Base-by-base conservation (phyloP, 2,797 vertebrate species). In the Danio kyathit region DNA sequence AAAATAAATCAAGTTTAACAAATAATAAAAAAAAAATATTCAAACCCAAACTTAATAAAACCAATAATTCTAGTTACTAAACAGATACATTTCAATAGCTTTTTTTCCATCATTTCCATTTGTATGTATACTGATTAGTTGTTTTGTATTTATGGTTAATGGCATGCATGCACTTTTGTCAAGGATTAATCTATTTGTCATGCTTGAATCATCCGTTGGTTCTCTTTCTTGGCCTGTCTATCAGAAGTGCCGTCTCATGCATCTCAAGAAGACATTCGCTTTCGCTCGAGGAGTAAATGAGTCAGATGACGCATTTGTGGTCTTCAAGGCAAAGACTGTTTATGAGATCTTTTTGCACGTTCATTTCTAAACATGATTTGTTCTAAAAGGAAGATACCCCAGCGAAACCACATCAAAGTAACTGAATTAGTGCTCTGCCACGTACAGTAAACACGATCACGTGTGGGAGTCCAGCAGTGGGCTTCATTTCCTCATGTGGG, bases 401-500 rank as follows among this genome's bases (percentile, higher is more conserved):
- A 40, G 43, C 19, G 52, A 14, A 60, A 61, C 12, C 66, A 63
- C 46, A 63, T 43, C 46, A 71, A 7, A 79, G 38, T 17, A 51
- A 21, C 38, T 29, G 9, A 8, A 5, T 21, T 19, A 16, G 29
- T n/a, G 7, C 66, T 52, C n/a, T 48, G 41, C 46, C 29, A 52
- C 1, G 13, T 48, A 57, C 13, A 6, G 17, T 59, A 63, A 59
- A 52, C 19, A 44, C 38, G 48, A 54, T 16, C 49, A 49, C 21
- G 52, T 65, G 38, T 52, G 57, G 29, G 51, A 57, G 67, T 48
- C 38, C 64, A 19, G 49, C 12, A 9, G 41, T 8, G 11, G 43
- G 40, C 3, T 29, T 82, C 77, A 60, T 54, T 59, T 79, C 14
- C 77, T 59, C 54, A 48, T 21, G 12, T 46, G 76, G 56, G 76